Base-by-base conservation (phyloP, 2,113 vertebrate genomes). In the Procavia capensis region DNA sequence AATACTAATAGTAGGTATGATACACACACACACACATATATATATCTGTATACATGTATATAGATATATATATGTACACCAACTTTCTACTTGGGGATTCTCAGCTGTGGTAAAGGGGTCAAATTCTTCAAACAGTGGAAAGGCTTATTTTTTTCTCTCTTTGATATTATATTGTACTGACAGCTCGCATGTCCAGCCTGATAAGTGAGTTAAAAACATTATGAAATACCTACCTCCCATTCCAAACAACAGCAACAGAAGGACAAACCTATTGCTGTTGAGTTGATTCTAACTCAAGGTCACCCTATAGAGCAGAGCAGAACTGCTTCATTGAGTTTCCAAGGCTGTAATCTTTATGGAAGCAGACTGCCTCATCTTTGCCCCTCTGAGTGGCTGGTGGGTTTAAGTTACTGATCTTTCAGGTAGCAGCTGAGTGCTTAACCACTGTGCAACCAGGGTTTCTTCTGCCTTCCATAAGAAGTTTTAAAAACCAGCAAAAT, bases 171-270 rank as follows among this genome's bases (percentile, higher is more conserved):
- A 47, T 39, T 81, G 85, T 94, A 34, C 27, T 66, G 45, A 59
- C 9, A 13, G 20, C 4, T 75, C 74, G 22, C 22, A n/a, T 27
- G 6, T 27, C 17, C 6, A 91, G 31, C 59, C 63, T 25, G 34
- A 27, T 75, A 88, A 61, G n/a, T 80, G 47, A 96, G 47, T 94
- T 96, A 9, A 81, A 95, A 87, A 85, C 25, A 47, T 39, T 85
- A 27, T 90, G 78, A 94, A 81, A 54, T 90, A 41, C 20, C 39
- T 81, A 29, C 29, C 64, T 90, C 88, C 16, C 19, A 78, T 5
- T 50, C n/a, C 34, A 70, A 68, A 29, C 64, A 68, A 24, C 20
- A 34, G 39, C 19, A n/a, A 16, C 2, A 19, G 36, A 27, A 70
- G 20, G 14, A n/a, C 70, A 39, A 72, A 72, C 70, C 20, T 7